Evolutionary conservation across 1,140 invertebrate species (phyloP).

Genomic region (Probaryconus sp.): DNA sequence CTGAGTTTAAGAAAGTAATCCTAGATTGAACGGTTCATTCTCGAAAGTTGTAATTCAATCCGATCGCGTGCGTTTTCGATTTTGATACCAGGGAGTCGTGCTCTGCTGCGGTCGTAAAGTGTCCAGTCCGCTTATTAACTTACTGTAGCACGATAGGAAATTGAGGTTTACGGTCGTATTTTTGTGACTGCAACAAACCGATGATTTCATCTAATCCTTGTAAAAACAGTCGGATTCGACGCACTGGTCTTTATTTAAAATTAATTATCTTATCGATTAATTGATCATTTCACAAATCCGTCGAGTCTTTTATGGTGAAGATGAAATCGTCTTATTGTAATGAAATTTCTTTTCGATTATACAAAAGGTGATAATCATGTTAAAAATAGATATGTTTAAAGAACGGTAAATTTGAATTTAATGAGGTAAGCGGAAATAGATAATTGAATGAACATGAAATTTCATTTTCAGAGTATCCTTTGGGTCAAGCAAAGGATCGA

Average conservation of each 20-base stretch:
- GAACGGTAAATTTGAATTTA: too few relatives aligned
- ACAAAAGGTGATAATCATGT: too few relatives aligned
- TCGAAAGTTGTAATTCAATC: conserved; percentile 63
- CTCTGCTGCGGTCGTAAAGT: conserved; percentile 62
- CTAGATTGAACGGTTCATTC: conserved; percentile 42
- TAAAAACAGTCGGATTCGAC: conserved; percentile 11
- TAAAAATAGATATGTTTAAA: too few relatives aligned
- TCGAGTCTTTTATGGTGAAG: too few relatives aligned
- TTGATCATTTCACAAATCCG: too few relatives aligned
- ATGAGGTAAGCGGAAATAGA: too few relatives aligned
- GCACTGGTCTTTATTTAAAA: conserved; percentile 1
- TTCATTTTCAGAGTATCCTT: conserved; percentile 88
- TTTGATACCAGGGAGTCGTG: conserved; percentile 64
- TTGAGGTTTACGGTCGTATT: conserved; percentile 67
- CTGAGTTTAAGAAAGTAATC: conserved; percentile 18
- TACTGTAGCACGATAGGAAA: conserved; percentile 69
- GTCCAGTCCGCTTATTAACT: conserved; percentile 60
- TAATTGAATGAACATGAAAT: conserved; percentile 16
- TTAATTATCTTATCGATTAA: too few relatives aligned
- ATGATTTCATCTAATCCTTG: conserved; percentile 24
- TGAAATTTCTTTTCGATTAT: too few relatives aligned
- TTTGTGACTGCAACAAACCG: conserved; percentile 41
- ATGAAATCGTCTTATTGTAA: too few relatives aligned
- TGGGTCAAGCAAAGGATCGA: conserved; percentile 95
- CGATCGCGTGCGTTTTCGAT: conserved; percentile 65